Evolutionary conservation across 2,113 vertebrate genomes (phyloP).

Genomic region (Odontesthes bonariensis): DNA sequence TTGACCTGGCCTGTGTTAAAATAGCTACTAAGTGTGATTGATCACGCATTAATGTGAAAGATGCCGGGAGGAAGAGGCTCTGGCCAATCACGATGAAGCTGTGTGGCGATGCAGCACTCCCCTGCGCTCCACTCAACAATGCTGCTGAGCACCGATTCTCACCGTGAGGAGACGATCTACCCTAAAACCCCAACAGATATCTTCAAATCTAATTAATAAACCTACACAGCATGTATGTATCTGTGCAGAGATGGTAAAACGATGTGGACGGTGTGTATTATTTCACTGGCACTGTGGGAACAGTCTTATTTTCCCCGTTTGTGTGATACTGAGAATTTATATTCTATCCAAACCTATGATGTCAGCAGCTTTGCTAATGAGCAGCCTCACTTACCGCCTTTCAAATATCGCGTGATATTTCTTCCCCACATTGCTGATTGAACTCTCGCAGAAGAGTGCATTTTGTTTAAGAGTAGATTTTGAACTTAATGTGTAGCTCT

Average conservation of each 20-base stretch:
- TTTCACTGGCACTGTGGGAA: background rate
- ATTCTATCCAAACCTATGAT: background rate
- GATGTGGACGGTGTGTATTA: background rate
- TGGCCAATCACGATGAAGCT: background rate
- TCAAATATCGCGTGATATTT: slow-evolving; percentile 17
- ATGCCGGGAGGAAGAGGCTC: slow-evolving; percentile 16
- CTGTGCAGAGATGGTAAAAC: background rate
- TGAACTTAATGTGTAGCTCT: slow-evolving; percentile 45
- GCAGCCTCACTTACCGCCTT: background rate
- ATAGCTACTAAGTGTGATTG: slow-evolving; percentile 13
- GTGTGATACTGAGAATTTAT: slow-evolving; percentile 11
- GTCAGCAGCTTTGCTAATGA: slow-evolving; percentile 35
- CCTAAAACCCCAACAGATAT: slow-evolving; percentile 9
- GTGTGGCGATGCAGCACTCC: background rate
- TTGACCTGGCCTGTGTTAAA: slow-evolving; percentile 23
- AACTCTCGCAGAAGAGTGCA: slow-evolving; percentile 9
- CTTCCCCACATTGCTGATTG: slow-evolving; percentile 12
- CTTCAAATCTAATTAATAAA: background rate
- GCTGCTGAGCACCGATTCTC: background rate
- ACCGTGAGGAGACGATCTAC: background rate
- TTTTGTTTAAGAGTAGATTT: slow-evolving; percentile 52
- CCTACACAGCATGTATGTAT: background rate
- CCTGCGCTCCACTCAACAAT: background rate
- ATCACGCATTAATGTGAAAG: slow-evolving; percentile 24
- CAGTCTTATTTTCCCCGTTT: background rate